Percentiles rank a stretch among this genome's conserved stretches.
Evolutionary conservation across 2,797 vertebrate species (phyloP).

Genomic region (Diglossa cyanea): DNA sequence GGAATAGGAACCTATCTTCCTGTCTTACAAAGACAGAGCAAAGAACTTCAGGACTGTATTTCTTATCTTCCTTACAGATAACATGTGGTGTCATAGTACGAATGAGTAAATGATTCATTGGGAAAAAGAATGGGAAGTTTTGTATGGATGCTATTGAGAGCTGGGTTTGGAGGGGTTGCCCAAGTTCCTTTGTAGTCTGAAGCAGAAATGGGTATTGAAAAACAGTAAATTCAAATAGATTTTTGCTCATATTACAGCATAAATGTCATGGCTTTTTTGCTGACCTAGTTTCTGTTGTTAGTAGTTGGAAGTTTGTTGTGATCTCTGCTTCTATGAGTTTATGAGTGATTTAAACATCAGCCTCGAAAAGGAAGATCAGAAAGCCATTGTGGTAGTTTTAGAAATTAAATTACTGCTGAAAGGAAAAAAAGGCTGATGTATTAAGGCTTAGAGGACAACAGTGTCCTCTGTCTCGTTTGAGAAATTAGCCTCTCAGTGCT

Average conservation of each 20-base stretch:
- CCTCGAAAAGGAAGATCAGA: background rate
- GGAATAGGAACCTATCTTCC: background rate
- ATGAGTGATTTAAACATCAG: background rate
- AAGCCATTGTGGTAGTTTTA: background rate
- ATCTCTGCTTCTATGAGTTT: background rate
- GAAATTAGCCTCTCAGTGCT: background rate
- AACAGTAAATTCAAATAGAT: background rate
- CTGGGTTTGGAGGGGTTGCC: background rate
- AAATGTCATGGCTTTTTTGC: background rate
- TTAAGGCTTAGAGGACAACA: background rate
- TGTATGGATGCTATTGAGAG: background rate
- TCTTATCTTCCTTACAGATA: background rate
- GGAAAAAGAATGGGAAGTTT: background rate
- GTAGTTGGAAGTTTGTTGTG: background rate
- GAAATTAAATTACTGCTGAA: background rate
- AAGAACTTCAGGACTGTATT: background rate
- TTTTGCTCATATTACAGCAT: background rate
- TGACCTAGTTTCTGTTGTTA: background rate
- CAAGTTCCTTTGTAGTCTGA: background rate
- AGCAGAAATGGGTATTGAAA: background rate
- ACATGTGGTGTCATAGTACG: background rate
- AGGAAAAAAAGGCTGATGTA: fast-evolving
- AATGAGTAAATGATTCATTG: background rate
- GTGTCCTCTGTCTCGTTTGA: background rate
- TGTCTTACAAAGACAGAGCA: background rate